phyloP scores from a whole-genome alignment of 2,888 invertebrate genomes.

The Polymixis flavicincta region DNA sequence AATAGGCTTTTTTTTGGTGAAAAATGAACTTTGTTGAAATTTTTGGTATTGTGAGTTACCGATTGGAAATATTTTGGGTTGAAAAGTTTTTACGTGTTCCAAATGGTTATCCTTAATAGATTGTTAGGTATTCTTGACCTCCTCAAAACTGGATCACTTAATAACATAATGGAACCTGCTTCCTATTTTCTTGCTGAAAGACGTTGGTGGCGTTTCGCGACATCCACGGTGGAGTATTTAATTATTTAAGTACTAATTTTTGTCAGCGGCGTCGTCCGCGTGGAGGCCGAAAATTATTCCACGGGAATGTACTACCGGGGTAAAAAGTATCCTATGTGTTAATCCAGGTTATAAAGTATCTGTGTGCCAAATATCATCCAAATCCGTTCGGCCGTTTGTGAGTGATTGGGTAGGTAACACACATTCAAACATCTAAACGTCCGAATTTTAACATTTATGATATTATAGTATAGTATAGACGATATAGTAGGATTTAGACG shows the following conservation, averaged over 20 bases:
- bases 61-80: not conserved
- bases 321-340: no score
- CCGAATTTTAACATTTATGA: no score
- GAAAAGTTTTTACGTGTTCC: constrained; percentile 27
- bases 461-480: no score
- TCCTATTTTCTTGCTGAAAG: not conserved
- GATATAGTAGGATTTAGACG: not conserved
- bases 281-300: no score
- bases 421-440: no score
- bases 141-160: not conserved
- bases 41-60: constrained; percentile 9
- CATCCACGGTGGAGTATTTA: not conserved
- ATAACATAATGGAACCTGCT: not conserved
- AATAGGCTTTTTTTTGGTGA: not conserved
- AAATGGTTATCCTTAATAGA: constrained; percentile 8
- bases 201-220: not conserved
- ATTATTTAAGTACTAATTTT: no score
- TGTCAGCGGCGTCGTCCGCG: no score
- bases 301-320: no score
- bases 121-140: constrained; percentile 8
- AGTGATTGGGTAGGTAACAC: no score
- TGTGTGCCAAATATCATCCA: no score
- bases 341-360: no score
- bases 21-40: constrained; percentile 25
- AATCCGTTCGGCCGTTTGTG: no score